Percentiles rank a stretch among this genome's conserved stretches.
Evolutionary conservation across 2,797 vertebrate genomes (phyloP).

Genomic region (Chelmon rostratus): DNA sequence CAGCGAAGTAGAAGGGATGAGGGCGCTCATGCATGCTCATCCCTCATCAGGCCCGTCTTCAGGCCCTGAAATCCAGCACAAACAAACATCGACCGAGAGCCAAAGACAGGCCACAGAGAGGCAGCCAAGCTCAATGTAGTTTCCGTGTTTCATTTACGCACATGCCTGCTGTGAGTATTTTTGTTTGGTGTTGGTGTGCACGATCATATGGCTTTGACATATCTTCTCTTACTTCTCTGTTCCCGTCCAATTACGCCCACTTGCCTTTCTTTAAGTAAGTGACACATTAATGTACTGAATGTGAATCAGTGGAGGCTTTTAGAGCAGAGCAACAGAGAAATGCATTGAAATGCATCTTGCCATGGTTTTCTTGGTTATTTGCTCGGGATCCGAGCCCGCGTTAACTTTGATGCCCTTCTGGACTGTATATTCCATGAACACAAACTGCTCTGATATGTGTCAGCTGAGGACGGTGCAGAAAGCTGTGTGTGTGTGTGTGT

Average conservation of each 20-base stretch:
- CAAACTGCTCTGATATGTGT: conserved; percentile 47
- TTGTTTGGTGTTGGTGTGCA: not conserved
- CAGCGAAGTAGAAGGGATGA: conserved; percentile 41
- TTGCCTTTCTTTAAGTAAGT: conserved; percentile 13
- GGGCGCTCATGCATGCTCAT: conserved; percentile 57
- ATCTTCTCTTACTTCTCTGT: conserved; percentile 16
- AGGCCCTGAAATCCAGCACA: conserved; percentile 40
- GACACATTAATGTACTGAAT: conserved; percentile 22
- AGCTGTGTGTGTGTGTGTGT: conserved; percentile 24
- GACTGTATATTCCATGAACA: conserved; percentile 33
- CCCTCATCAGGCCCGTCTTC: conserved; percentile 47
- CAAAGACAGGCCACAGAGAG: conserved; percentile 21
- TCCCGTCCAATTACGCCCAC: conserved; percentile 34
- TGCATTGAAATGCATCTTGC: conserved; percentile 26
- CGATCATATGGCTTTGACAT: conserved; percentile 21
- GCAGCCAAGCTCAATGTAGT: conserved; percentile 26
- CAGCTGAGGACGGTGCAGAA: conserved; percentile 34
- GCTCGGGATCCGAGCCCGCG: conserved; percentile 24
- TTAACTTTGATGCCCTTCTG: conserved; percentile 51
- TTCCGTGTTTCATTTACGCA: conserved; percentile 21
- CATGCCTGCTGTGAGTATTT: not conserved
- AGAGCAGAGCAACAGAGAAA: conserved; percentile 20
- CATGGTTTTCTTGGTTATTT: conserved; percentile 26
- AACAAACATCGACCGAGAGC: conserved; percentile 55
- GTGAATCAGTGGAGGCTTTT: conserved; percentile 27